Evolutionary conservation across 2,113 vertebrate species (phyloP), one percentile per base, ranked within the genome.

Genomic region (Gallinago undulata): DNA sequence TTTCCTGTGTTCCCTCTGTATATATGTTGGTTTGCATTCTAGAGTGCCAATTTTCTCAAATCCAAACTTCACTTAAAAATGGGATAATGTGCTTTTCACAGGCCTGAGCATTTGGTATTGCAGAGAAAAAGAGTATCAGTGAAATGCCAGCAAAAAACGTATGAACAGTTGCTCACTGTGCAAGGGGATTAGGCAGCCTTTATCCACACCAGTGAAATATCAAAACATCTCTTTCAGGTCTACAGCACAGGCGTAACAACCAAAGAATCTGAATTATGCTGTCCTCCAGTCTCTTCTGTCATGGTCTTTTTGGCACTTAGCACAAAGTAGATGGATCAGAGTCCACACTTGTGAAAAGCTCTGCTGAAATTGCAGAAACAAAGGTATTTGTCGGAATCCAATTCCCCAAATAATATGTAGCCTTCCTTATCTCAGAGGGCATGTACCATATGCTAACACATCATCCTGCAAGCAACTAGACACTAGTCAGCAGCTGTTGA

Each of bases 321-420:
- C 66, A 53, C 63, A 72, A 89, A 94, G 35, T 50, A 70, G 64
- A 25, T 66, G 72, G 67, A 41, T 68, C 70, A 80, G 69, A 74
- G 24, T 35, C 91, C 14, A 39, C 87, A 80, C 24, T 60, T 93
- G 17, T 53, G 57, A 69, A 43, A 24, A 50, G 23, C 48, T 72
- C 39, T 94, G 84, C 76, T 97, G 62, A 91, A 57, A 76, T 19
- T 37, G 43, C 31, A 85, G 74, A 70, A 95, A 60, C 74, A 93
- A 89, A 81, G 21, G 14, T 19, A 66, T 70, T 72, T 82, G 15
- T 30, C 66, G 56, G 64, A 92, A 89, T 68, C 37, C 28, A 70
- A 24, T 75, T 87, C 70, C 35, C 51, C 50, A 53, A 70, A n/a
- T 37, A 81, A 43, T 37, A 63, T 5, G 79, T 21, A 68, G 31